A percentile compares a stretch with the other conserved stretches of the same genome.
phyloP scores from a whole-genome alignment of 1,140 invertebrate genomes.

The Coenobita brevimanus region DNA sequence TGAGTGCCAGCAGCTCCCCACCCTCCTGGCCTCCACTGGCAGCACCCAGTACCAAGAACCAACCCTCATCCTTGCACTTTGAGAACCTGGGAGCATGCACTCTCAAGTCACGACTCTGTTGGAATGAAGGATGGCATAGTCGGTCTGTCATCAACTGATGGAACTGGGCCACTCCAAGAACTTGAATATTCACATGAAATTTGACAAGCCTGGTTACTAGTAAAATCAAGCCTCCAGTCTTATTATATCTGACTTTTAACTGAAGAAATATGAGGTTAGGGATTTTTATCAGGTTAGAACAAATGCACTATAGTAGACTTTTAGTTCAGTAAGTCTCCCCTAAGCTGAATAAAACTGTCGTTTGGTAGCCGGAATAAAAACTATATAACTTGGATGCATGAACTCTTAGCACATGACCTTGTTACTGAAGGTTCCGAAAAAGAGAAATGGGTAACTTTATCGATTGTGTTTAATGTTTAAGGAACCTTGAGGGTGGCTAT shows the following conservation, averaged over 20 bases:
- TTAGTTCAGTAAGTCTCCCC: no score
- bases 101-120: slow-evolving; percentile 70
- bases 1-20: slow-evolving; percentile 89
- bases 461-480: no score
- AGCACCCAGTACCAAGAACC: slow-evolving; percentile 91
- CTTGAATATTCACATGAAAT: background rate
- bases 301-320: no score
- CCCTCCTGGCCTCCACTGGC: slow-evolving; percentile 74
- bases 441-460: no score
- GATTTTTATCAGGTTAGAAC: no score
- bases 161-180: background rate
- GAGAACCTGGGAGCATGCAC: slow-evolving; percentile 89
- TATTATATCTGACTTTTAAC: no score
- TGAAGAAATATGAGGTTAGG: background rate
- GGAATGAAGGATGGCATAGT: background rate
- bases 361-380: no score
- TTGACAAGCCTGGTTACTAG: background rate
- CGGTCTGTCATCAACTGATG: background rate
- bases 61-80: slow-evolving; percentile 95
- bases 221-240: no score
- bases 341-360: no score
- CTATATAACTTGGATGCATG: background rate
- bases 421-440: no score
- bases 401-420: no score
- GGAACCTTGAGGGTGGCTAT: no score